Conservation (phyloP, 2,113 vertebrate species). For the Archocentrus centrarchus region DNA sequence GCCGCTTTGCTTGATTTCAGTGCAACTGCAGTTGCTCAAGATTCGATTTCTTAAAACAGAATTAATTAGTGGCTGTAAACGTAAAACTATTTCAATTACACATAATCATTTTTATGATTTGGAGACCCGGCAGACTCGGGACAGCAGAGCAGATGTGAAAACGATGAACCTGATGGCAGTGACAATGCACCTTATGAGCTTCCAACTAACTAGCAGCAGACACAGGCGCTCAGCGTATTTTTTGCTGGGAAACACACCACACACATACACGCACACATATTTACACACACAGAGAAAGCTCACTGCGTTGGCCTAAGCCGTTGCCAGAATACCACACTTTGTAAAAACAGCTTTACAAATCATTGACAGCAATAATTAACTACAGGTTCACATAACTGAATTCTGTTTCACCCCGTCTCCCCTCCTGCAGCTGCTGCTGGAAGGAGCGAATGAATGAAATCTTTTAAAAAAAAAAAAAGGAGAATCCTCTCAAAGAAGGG, state of each 20-base stretch:
- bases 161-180: conserved; percentile 23
- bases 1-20: neutral
- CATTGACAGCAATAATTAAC: conserved; percentile 78
- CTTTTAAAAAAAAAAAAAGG: conserved; percentile 24
- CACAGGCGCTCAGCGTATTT: conserved; percentile 41
- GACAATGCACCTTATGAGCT: conserved; percentile 36
- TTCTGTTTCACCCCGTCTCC: conserved; percentile 56
- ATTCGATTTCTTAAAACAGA: neutral
- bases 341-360: conserved; percentile 79
- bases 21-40: neutral
- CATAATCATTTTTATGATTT: neutral
- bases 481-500: conserved; percentile 64
- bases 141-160: conserved; percentile 46
- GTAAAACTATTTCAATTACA: neutral
- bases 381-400: conserved; percentile 76
- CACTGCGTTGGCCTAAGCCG: conserved; percentile 51
- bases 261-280: conserved; percentile 44
- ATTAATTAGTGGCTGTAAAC: neutral
- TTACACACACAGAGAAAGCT: conserved; percentile 51
- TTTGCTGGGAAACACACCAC: conserved; percentile 46
- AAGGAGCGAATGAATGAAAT: conserved; percentile 57
- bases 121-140: neutral
- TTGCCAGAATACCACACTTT: conserved; percentile 76
- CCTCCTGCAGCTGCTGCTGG: conserved; percentile 50
- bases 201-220: conserved; percentile 57